Conservation (phyloP, 2,113 vertebrate species). For the Bubo scandiacus region DNA sequence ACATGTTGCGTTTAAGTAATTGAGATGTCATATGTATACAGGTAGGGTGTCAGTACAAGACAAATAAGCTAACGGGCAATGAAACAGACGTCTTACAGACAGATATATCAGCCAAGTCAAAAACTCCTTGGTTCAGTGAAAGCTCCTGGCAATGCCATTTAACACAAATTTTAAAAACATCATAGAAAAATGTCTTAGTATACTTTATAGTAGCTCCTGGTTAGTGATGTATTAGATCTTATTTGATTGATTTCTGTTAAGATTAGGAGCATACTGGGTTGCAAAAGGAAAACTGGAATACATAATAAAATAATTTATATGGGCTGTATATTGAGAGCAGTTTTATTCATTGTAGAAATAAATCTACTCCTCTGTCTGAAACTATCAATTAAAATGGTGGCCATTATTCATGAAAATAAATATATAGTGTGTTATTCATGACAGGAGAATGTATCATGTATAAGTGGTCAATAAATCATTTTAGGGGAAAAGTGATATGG, state of each 20-base stretch:
- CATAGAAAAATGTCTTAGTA: conserved; percentile 33
- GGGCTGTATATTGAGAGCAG: conserved; percentile 56
- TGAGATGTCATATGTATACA: not conserved
- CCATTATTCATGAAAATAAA: conserved; percentile 75
- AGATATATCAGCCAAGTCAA: conserved; percentile 31
- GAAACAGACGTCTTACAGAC: conserved; percentile 11
- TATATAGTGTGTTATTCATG: conserved; percentile 65
- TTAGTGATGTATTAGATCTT: conserved; percentile 52
- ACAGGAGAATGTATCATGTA: conserved; percentile 69
- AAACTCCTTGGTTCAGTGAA: conserved; percentile 55
- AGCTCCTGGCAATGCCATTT: conserved; percentile 53
- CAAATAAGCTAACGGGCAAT: conserved; percentile 11
- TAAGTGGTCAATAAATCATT: conserved; percentile 75
- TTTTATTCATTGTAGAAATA: conserved; percentile 73
- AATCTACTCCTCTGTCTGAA: conserved; percentile 70
- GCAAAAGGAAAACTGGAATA: conserved; percentile 54
- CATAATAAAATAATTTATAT: conserved; percentile 70
- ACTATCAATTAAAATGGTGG: conserved; percentile 73
- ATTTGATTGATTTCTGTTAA: conserved; percentile 73
- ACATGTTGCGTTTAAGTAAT: not conserved
- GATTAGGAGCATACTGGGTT: conserved; percentile 61
- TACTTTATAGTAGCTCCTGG: conserved; percentile 31
- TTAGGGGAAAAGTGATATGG: conserved; percentile 48
- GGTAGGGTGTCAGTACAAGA: conserved; percentile 35
- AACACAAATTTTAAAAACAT: conserved; percentile 61